Percentiles rank a stretch among this genome's conserved stretches.
These are phyloP conservation scores for Xerus rutilus DNA, from an alignment of 2,797 vertebrate genomes.

Conservation along the genomic window DNA sequence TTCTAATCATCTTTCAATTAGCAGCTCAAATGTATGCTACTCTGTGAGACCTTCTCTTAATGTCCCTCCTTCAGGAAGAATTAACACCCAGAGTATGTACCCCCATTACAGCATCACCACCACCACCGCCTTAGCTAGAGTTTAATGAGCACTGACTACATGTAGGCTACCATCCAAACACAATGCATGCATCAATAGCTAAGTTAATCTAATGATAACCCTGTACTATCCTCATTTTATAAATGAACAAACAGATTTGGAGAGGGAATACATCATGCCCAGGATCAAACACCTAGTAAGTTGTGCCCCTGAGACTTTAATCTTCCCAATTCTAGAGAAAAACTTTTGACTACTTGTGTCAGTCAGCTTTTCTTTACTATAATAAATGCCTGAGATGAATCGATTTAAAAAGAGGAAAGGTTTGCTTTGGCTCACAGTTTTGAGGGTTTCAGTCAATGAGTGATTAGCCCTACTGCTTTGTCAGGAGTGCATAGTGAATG, in stretches of 20 bases:
- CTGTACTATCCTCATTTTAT: not conserved
- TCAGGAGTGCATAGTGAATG: not conserved
- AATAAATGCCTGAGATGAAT: not conserved
- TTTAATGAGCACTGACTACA: not conserved
- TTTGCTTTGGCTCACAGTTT: not conserved
- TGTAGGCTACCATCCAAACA: not conserved
- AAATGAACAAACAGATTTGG: not conserved
- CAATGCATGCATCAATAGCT: not conserved
- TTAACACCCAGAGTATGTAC: not conserved
- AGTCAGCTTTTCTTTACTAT: not conserved
- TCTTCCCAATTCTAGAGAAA: constrained; percentile 45
- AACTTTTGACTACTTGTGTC: not conserved
- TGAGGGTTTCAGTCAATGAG: not conserved
- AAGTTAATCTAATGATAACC: not conserved
- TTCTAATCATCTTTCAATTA: constrained; percentile 29
- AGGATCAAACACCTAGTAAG: not conserved
- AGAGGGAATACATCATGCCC: not conserved
- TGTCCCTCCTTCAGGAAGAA: constrained; percentile 5
- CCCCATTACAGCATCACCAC: not conserved
- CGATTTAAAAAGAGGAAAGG: not conserved
- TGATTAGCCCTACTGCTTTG: not conserved
- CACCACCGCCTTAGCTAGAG: not conserved
- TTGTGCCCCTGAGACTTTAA: not conserved
- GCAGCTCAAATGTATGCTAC: not conserved
- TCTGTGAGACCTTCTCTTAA: not conserved